Evolutionary conservation across 1,140 invertebrate genomes (phyloP).

Genomic region (Arctopsyche grandis): DNA sequence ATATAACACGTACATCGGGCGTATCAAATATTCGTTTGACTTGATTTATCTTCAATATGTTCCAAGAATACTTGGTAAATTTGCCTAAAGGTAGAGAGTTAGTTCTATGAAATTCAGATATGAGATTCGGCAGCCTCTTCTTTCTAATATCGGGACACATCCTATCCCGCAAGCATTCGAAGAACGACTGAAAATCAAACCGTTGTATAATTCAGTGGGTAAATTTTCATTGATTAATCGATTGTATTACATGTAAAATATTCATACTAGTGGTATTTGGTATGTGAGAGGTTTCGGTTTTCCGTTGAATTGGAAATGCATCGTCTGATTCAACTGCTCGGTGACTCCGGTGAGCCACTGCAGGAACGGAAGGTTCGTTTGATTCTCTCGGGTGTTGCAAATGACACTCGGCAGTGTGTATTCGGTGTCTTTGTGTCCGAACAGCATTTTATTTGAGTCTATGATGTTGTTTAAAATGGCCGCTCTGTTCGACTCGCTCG

Average conservation of each 20-base stretch:
- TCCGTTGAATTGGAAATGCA: conserved; percentile 81
- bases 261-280: conserved; percentile 72
- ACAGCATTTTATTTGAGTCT: not conserved
- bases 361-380: conserved; percentile 65
- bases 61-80: conserved; percentile 80
- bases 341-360: conserved; percentile 80
- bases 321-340: conserved; percentile 81
- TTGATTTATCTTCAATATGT: conserved; percentile 78
- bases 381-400: not conserved
- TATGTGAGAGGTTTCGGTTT: conserved; percentile 78
- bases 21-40: conserved; percentile 83
- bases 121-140: conserved; percentile 74
- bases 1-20: conserved; percentile 64
- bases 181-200: conserved; percentile 69
- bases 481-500: not conserved
- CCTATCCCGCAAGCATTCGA: conserved; percentile 76
- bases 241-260: no score
- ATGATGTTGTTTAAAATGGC: not conserved
- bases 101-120: conserved; percentile 69
- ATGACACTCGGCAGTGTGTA: not conserved
- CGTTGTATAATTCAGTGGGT: conserved; percentile 4
- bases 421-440: not conserved
- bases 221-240: no score
- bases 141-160: conserved; percentile 74
- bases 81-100: conserved; percentile 75